phyloP scores from a whole-genome alignment of 2,113 vertebrate genomes.

The Ceratotherium simum region DNA sequence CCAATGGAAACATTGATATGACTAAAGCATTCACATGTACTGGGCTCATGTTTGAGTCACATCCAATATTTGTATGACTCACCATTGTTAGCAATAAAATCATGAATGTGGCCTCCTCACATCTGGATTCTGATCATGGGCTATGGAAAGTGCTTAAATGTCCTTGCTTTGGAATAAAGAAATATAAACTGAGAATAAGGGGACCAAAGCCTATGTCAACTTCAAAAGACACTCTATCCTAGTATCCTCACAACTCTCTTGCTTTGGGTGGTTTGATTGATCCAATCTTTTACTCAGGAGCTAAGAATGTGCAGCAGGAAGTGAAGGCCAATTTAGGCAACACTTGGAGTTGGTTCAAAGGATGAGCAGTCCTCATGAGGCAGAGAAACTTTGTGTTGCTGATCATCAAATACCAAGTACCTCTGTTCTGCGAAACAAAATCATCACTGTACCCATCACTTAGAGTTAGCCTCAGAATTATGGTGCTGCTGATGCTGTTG shows the following conservation, averaged over 20 bases:
- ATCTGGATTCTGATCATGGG: neutral
- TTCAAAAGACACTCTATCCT: neutral
- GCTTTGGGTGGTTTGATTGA: neutral
- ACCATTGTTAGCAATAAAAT: neutral
- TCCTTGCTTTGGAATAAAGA: neutral
- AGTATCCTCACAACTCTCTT: neutral
- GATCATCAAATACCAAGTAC: neutral
- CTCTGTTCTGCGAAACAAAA: neutral
- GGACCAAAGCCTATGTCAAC: neutral
- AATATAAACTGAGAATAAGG: neutral
- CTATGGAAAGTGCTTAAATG: neutral
- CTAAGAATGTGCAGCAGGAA: neutral
- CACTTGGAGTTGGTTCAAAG: neutral
- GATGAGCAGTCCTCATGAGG: neutral
- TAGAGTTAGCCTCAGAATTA: neutral
- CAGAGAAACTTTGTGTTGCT: neutral
- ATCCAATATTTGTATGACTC: neutral
- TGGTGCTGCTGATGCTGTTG: neutral
- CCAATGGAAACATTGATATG: slow-evolving; percentile 1
- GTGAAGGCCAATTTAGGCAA: neutral
- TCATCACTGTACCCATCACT: neutral
- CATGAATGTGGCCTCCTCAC: neutral
- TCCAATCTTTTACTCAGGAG: neutral
- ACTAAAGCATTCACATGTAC: neutral
- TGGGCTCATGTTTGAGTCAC: neutral